These are phyloP conservation scores for Octonoba sinensis DNA, from an alignment of 2,888 invertebrate species.

Conservation along the genomic window DNA sequence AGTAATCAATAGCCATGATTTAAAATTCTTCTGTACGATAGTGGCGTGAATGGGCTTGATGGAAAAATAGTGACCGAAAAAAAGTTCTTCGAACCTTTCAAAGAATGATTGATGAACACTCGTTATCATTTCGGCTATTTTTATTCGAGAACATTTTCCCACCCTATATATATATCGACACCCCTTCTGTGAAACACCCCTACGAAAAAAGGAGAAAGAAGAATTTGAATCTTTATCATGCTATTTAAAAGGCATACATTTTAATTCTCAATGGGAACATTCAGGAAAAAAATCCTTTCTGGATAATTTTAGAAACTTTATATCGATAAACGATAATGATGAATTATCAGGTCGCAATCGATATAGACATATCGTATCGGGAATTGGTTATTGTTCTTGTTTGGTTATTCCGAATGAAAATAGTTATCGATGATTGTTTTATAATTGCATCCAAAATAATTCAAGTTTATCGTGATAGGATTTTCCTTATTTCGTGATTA, in stretches of 20 bases:
- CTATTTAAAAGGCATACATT: slow-evolving; percentile 55
- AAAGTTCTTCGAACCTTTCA: slow-evolving; percentile 38
- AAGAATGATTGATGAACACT: slow-evolving; percentile 42
- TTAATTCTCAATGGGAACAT: slow-evolving; percentile 32
- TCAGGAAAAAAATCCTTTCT: slow-evolving; percentile 7
- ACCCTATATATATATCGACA: slow-evolving; percentile 20
- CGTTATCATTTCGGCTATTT: slow-evolving; percentile 51
- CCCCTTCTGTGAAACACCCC: slow-evolving; percentile 17
- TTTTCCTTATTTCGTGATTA: too few relatives aligned
- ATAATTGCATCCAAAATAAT: slow-evolving; percentile 31
- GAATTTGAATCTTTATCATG: slow-evolving; percentile 32
- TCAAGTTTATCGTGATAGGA: too few relatives aligned
- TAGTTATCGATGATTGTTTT: slow-evolving; percentile 46
- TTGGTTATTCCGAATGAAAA: slow-evolving; percentile 33
- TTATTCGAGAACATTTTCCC: slow-evolving; percentile 42
- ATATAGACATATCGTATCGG: slow-evolving; percentile 35
- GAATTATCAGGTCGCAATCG: slow-evolving; percentile 53
- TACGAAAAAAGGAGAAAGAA: background rate
- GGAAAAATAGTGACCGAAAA: slow-evolving; percentile 38
- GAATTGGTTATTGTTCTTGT: too few relatives aligned
- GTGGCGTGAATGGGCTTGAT: slow-evolving; percentile 11
- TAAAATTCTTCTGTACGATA: slow-evolving; percentile 33
- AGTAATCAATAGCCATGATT: slow-evolving; percentile 37
- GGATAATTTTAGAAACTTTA: slow-evolving; percentile 46
- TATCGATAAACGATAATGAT: slow-evolving; percentile 61